phyloP scores from a whole-genome alignment of 2,113 vertebrate genomes.

The Ceuthmochares aereus region DNA sequence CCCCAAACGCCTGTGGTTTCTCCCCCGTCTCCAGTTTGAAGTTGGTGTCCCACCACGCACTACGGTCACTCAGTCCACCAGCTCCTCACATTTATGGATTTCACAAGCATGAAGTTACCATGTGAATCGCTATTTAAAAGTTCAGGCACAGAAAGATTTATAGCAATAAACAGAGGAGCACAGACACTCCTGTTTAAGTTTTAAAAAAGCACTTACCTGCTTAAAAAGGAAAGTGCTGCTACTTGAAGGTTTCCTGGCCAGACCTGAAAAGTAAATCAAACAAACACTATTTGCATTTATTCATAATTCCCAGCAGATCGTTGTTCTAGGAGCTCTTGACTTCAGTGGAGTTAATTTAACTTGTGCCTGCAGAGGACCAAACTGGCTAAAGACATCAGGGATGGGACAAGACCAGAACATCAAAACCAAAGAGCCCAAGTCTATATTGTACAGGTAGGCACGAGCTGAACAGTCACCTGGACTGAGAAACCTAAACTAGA shows the following conservation, averaged over 20 bases:
- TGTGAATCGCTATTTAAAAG: background rate
- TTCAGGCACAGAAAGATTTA: background rate
- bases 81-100: background rate
- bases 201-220: slow-evolving; percentile 31
- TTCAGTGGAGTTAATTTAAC: background rate
- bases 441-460: background rate
- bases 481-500: background rate
- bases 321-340: background rate
- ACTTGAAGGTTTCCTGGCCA: slow-evolving; percentile 29
- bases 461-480: background rate
- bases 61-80: background rate
- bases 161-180: background rate
- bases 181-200: background rate
- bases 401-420: background rate
- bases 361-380: background rate
- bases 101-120: background rate
- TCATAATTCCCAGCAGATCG: background rate
- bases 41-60: background rate
- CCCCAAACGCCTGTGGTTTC: fast-evolving
- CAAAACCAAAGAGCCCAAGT: background rate
- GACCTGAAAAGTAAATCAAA: slow-evolving; percentile 26
- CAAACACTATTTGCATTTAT: slow-evolving; percentile 28
- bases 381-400: background rate
- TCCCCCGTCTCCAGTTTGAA: background rate
- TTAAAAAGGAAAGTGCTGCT: slow-evolving; percentile 40